Conservation (phyloP, 2,888 invertebrate genomes). For the Drosophila vallismaia region DNA sequence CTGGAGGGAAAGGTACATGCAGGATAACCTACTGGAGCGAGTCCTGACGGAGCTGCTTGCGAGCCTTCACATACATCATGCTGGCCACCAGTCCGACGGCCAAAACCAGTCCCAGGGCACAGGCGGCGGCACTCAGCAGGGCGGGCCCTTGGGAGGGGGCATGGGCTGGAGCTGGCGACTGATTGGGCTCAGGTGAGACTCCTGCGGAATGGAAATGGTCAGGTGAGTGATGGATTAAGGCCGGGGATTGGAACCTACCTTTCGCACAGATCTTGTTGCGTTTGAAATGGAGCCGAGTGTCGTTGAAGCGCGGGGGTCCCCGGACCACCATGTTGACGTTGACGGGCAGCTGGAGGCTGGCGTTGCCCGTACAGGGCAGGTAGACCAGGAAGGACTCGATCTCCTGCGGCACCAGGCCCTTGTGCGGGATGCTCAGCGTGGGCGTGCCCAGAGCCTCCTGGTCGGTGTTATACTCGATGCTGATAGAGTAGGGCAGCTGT, state of each 20-base stretch:
- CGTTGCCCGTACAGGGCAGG: slow-evolving; percentile 92
- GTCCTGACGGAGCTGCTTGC: slow-evolving; percentile 83
- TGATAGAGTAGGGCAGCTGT: slow-evolving; percentile 84
- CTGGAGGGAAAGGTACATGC: no score
- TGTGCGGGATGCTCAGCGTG: slow-evolving; percentile 92
- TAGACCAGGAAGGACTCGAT: slow-evolving; percentile 91
- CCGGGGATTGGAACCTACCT: slow-evolving; percentile 84
- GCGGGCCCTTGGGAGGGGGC: slow-evolving; percentile 88
- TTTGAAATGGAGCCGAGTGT: slow-evolving; percentile 90
- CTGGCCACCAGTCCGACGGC: slow-evolving; percentile 83
- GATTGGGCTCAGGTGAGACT: slow-evolving; percentile 87
- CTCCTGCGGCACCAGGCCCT: slow-evolving; percentile 91
- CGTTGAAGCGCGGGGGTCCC: slow-evolving; percentile 89
- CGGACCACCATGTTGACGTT: slow-evolving; percentile 92
- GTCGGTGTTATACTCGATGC: slow-evolving; percentile 84
- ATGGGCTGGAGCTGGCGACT: slow-evolving; percentile 88
- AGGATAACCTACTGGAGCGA: slow-evolving; percentile 81
- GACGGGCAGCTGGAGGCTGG: slow-evolving; percentile 92
- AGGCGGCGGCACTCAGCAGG: slow-evolving; percentile 92
- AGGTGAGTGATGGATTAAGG: slow-evolving; percentile 23
- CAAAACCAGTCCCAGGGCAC: slow-evolving; percentile 87
- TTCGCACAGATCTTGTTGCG: slow-evolving; percentile 94
- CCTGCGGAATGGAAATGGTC: slow-evolving; percentile 59
- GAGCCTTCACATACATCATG: slow-evolving; percentile 84
- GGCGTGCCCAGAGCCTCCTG: slow-evolving; percentile 91